Evolutionary conservation across 2,888 invertebrate genomes (phyloP).

Genomic region (Biston betularia): DNA sequence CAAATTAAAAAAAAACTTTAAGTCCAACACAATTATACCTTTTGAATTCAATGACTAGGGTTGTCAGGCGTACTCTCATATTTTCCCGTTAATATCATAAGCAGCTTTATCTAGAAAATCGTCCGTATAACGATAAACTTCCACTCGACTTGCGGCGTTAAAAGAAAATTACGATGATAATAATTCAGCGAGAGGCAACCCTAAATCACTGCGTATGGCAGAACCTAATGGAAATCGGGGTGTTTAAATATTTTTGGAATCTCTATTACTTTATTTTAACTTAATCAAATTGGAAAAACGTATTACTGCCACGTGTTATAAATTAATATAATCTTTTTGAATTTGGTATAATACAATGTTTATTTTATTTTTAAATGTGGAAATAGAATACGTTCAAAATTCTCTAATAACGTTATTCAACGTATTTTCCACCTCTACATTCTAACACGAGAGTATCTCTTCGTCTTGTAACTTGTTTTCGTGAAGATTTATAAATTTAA

Average conservation of each 20-base stretch:
- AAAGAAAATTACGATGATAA: slow-evolving; percentile 61
- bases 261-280: no score
- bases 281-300: no score
- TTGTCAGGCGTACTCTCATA: slow-evolving; percentile 25
- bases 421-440: no score
- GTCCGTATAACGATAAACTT: slow-evolving; percentile 53
- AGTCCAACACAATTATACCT: neutral
- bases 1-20: neutral
- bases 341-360: no score
- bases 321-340: no score
- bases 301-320: no score
- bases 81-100: slow-evolving; percentile 33
- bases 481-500: no score
- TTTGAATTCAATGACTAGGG: slow-evolving; percentile 29
- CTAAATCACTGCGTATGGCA: slow-evolving; percentile 70
- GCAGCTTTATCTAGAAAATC: slow-evolving; percentile 40
- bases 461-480: no score
- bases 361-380: no score
- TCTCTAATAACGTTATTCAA: no score
- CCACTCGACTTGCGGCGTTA: slow-evolving; percentile 52
- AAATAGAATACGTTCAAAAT: no score
- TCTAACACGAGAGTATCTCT: no score
- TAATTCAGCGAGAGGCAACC: slow-evolving; percentile 60
- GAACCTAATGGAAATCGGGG: slow-evolving; percentile 66
- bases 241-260: slow-evolving; percentile 66